Base-by-base conservation (phyloP, 2,113 vertebrate genomes). In the Ceyx cyanopectus region DNA sequence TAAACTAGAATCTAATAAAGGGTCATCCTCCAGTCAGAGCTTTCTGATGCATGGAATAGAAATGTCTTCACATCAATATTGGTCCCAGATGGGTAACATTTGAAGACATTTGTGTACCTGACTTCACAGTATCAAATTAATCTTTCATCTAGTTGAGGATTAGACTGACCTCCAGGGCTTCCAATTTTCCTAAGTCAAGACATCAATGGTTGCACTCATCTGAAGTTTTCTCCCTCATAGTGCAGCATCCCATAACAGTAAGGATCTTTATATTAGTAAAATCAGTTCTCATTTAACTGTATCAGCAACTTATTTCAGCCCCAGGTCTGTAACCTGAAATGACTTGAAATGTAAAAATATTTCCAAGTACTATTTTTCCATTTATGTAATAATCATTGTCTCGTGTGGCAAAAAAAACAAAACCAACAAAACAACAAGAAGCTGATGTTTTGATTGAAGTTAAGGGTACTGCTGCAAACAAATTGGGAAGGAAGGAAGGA, bases 381-480 rank as follows among this genome's bases (percentile, higher is more conserved):
- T 74, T 40, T 58, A 17, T 54, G 26, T 24, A 54, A 43, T 30
- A 50, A 50, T 22, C 41, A 45, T 29, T 51, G 67, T 40, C 19
- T 30, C 51, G 53, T 0, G 14, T 34, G 18, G 56, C 19, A 66
- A 54, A 89, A 37, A 37, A 37, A 37, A 10, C 37, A 4, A 37
- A 37, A 37, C 10, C 37, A 37, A 37, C 37, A 37, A 37, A 37
- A 37, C 34, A 37, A 37, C 37, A 37, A 37, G 37, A 37, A 37
- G 9, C n/a, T 73, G 34, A 68, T 53, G 29, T 50, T 69, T 24
- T 34, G 27, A 34, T 2, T 61, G 41, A 82, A 82, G 41, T 43
- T 40, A 76, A 40, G 58, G 30, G 20, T 50, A 27, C 14, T 56
- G 34, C n/a, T 77, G n/a, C 51, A 53, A 0, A 0, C 26, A 30